A percentile compares a stretch with the other conserved stretches of the same genome.
Conservation (phyloP, 2,113 vertebrate species). For the Leucoraja erinaceus region DNA sequence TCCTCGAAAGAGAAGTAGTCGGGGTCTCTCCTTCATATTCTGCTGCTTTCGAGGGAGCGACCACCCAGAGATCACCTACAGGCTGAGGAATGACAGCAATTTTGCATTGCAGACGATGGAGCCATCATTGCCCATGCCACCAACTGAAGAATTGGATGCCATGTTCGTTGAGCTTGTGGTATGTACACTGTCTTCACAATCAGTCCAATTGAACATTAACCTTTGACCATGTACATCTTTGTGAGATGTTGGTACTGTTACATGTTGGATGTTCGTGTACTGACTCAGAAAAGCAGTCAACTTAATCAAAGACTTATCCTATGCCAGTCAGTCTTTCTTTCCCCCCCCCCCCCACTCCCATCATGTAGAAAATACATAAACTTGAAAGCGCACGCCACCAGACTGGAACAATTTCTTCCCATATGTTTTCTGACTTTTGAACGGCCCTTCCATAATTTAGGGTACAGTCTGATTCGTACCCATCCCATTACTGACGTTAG, state of each 20-base stretch:
- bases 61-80: slow-evolving; percentile 94
- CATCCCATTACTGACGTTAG: too few species aligned
- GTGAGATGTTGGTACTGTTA: neutral
- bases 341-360: too few species aligned
- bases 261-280: too few species aligned
- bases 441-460: too few species aligned
- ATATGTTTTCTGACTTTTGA: too few species aligned
- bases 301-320: too few species aligned
- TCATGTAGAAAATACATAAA: too few species aligned
- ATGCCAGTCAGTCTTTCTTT: too few species aligned
- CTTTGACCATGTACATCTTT: neutral
- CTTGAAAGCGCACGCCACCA: too few species aligned
- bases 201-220: neutral
- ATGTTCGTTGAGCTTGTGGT: slow-evolving; percentile 97
- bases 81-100: slow-evolving; percentile 80
- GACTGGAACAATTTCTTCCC: too few species aligned
- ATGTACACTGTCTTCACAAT: slow-evolving; percentile 47
- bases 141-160: slow-evolving; percentile 79
- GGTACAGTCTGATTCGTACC: too few species aligned
- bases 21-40: slow-evolving; percentile 87
- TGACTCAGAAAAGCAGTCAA: too few species aligned
- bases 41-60: slow-evolving; percentile 92
- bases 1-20: slow-evolving; percentile 78
- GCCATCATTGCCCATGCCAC: slow-evolving; percentile 82
- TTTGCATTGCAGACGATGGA: slow-evolving; percentile 93